Percentiles rank a stretch among this genome's conserved stretches.
These are phyloP conservation scores for Synaphobranchus kaupii DNA, from an alignment of 2,797 vertebrate species.

Conservation along the genomic window DNA sequence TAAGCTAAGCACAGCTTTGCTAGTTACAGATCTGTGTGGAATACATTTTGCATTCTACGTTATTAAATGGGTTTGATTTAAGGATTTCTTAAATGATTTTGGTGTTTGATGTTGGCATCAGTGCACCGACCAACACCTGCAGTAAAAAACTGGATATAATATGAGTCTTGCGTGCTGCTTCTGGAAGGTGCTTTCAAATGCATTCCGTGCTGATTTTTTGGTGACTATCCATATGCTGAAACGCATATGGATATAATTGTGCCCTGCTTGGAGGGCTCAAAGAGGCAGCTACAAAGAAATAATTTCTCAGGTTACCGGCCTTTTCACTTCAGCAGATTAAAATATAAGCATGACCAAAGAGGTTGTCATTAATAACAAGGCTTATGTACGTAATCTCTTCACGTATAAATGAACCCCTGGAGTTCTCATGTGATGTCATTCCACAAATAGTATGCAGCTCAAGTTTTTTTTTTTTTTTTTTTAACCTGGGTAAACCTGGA, in stretches of 20 bases:
- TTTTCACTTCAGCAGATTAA: conserved; percentile 25
- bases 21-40: conserved; percentile 44
- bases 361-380: conserved; percentile 30
- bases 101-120: conserved; percentile 45
- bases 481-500: neutral
- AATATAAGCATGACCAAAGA: conserved; percentile 26
- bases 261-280: conserved; percentile 57
- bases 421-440: neutral
- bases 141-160: conserved; percentile 48
- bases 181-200: conserved; percentile 63
- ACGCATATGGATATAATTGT: conserved; percentile 81
- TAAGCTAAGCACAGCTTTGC: conserved; percentile 42
- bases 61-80: neutral
- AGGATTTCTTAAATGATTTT: neutral
- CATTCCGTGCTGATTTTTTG: conserved; percentile 66
- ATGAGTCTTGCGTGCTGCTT: conserved; percentile 62
- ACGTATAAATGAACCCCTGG: conserved; percentile 1
- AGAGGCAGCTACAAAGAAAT: conserved; percentile 57
- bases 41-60: neutral
- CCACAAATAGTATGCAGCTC: neutral
- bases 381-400: conserved; percentile 18
- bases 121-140: conserved; percentile 62
- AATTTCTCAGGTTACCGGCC: conserved; percentile 52
- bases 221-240: conserved; percentile 66
- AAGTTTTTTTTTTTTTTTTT: neutral